Conservation (phyloP, 1,140 invertebrate species). For the Atopsyche davidsoni region DNA sequence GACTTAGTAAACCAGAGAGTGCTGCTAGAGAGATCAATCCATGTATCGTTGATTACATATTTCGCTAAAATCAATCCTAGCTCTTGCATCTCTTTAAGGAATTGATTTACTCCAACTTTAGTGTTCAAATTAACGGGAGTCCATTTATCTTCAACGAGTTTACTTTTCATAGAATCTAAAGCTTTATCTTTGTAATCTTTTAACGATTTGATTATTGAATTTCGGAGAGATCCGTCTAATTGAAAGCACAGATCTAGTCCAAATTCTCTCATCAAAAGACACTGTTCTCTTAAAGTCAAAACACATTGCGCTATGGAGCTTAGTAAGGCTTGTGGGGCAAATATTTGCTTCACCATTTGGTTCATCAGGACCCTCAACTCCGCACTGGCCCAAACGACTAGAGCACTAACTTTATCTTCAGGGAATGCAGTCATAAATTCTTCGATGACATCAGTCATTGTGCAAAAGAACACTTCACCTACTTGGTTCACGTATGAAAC, state of each 20-base stretch:
- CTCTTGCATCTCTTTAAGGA: conserved; percentile 45
- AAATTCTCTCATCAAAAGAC: conserved; percentile 53
- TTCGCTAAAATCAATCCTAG: conserved; percentile 48
- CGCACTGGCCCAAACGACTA: conserved; percentile 85
- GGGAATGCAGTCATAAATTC: conserved; percentile 83
- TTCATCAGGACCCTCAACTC: conserved; percentile 78
- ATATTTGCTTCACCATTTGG: conserved; percentile 83
- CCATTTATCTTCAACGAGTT: conserved; percentile 48
- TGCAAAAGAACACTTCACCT: conserved; percentile 81
- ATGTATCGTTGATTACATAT: conserved; percentile 48
- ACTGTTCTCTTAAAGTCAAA: conserved; percentile 66
- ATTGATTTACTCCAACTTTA: conserved; percentile 45
- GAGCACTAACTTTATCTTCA: conserved; percentile 68
- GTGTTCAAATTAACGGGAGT: conserved; percentile 48
- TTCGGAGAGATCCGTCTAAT: conserved; percentile 70
- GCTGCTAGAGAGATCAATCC: conserved; percentile 48
- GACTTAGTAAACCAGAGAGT: conserved; percentile 49
- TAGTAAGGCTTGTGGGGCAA: conserved; percentile 81
- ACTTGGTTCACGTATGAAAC: conserved; percentile 79
- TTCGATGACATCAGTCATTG: conserved; percentile 76
- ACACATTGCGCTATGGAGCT: conserved; percentile 84
- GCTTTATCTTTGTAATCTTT: conserved; percentile 46
- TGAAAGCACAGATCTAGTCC: conserved; percentile 69
- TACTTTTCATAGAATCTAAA: conserved; percentile 44
- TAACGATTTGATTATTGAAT: conserved; percentile 49